These are phyloP conservation scores for Heloderma charlesbogerti DNA, from an alignment of 2,113 vertebrate genomes.

Conservation along the genomic window DNA sequence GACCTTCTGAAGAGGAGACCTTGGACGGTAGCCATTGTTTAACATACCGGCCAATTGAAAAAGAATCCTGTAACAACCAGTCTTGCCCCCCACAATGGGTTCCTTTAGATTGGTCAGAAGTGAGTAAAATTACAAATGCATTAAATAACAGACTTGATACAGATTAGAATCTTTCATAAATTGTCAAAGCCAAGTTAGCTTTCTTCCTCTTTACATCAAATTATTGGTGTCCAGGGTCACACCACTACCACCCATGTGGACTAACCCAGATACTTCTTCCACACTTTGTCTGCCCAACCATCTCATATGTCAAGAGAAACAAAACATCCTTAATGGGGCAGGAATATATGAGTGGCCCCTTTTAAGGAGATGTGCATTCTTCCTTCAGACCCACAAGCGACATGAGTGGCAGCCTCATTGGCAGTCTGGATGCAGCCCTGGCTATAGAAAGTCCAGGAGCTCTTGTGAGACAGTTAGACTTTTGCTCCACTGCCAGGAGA, in stretches of 20 bases:
- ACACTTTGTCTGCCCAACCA: neutral
- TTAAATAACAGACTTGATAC: slow-evolving; percentile 47
- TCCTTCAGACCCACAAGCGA: neutral
- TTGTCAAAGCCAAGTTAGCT: slow-evolving; percentile 21
- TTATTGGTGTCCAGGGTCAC: neutral
- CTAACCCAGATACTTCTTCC: neutral
- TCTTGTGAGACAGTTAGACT: neutral
- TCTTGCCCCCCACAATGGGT: slow-evolving; percentile 98
- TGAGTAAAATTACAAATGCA: slow-evolving; percentile 69
- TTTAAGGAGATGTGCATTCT: neutral
- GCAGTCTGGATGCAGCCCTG: neutral
- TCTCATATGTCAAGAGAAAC: neutral
- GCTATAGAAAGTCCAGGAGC: neutral
- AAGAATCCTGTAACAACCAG: slow-evolving; percentile 94
- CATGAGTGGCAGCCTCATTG: neutral
- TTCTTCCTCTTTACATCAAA: neutral
- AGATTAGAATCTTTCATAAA: slow-evolving; percentile 39
- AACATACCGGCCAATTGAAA: slow-evolving; percentile 91
- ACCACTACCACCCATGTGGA: too few relatives aligned
- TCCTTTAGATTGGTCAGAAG: slow-evolving; percentile 97
- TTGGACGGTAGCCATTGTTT: slow-evolving; percentile 90
- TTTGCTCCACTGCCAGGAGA: neutral
- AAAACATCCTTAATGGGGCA: neutral
- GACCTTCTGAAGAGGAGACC: slow-evolving; percentile 93
- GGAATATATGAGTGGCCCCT: neutral